Percentiles rank a stretch among this genome's conserved stretches.
Conservation (phyloP, 2,888 invertebrate species). For the Chrysolina oricalcia region DNA sequence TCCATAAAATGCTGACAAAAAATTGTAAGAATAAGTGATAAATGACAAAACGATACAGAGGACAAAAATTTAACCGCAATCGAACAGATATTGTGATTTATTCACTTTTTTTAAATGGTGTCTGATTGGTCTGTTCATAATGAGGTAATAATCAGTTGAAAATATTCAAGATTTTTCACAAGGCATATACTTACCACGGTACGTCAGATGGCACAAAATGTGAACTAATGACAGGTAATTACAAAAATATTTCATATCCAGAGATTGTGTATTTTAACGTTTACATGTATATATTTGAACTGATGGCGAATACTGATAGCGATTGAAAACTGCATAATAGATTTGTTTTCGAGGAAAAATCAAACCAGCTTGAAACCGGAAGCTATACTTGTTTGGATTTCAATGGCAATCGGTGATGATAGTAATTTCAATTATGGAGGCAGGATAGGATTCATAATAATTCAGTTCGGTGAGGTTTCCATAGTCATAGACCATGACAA, state of each 20-base stretch:
- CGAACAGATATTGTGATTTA: too few relatives aligned
- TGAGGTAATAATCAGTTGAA: too few relatives aligned
- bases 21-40: too few relatives aligned
- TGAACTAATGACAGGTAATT: neutral
- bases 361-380: constrained; percentile 1
- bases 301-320: neutral
- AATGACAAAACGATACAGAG: too few relatives aligned
- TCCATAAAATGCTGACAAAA: too few relatives aligned
- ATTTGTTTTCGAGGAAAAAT: neutral
- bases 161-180: too few relatives aligned
- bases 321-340: neutral
- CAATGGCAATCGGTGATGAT: constrained; percentile 12
- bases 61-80: too few relatives aligned
- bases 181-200: neutral
- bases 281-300: neutral
- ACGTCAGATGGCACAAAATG: constrained; percentile 11
- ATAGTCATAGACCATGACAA: too few relatives aligned
- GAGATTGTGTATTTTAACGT: neutral
- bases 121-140: too few relatives aligned
- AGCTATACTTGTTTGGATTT: constrained; percentile 9
- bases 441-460: neutral
- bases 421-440: constrained; percentile 9
- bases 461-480: too few relatives aligned
- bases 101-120: too few relatives aligned
- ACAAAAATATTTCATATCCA: constrained; percentile 1